A percentile compares a stretch with the other conserved stretches of the same genome.
phyloP scores from a whole-genome alignment of 2,797 vertebrate species.

The Dendrocincla tyrannina region DNA sequence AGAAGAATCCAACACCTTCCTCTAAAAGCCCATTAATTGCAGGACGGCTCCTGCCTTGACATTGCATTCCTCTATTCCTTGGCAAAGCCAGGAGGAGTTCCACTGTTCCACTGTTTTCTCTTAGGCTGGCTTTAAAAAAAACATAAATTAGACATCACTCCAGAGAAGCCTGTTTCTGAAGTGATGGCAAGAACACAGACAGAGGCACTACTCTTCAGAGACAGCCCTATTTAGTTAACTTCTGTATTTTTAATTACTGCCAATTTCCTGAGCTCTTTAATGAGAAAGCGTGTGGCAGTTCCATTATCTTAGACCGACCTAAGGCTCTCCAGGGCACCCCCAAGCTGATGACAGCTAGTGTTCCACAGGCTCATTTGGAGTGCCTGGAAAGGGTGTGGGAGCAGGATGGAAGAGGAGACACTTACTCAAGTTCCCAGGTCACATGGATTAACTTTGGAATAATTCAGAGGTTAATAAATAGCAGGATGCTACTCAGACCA shows the following conservation, averaged over 20 bases:
- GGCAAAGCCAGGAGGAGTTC: not conserved
- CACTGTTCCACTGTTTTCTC: not conserved
- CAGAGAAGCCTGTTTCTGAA: not conserved
- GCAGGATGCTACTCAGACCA: not conserved
- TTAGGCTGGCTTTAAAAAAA: not conserved
- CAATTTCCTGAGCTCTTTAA: slow-evolving; percentile 8
- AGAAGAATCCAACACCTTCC: not conserved
- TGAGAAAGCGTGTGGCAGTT: not conserved
- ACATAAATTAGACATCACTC: not conserved
- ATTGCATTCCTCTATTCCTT: not conserved
- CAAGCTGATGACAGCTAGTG: not conserved
- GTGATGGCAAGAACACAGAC: not conserved
- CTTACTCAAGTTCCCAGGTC: not conserved
- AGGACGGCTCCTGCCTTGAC: not conserved
- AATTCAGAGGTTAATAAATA: not conserved
- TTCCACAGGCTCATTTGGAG: not conserved
- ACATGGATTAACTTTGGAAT: not conserved
- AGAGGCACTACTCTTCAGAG: not conserved
- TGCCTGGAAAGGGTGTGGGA: not conserved
- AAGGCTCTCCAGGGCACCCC: not conserved
- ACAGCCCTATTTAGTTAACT: slow-evolving; percentile 22
- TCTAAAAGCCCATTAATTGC: not conserved
- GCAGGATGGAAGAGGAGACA: not conserved
- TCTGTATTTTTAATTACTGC: slow-evolving; percentile 24
- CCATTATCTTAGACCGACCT: not conserved